A percentile compares a stretch with the other conserved stretches of the same genome.
These are phyloP conservation scores for Brachypodius melanocephalos DNA, from an alignment of 2,113 vertebrate genomes.

Conservation along the genomic window DNA sequence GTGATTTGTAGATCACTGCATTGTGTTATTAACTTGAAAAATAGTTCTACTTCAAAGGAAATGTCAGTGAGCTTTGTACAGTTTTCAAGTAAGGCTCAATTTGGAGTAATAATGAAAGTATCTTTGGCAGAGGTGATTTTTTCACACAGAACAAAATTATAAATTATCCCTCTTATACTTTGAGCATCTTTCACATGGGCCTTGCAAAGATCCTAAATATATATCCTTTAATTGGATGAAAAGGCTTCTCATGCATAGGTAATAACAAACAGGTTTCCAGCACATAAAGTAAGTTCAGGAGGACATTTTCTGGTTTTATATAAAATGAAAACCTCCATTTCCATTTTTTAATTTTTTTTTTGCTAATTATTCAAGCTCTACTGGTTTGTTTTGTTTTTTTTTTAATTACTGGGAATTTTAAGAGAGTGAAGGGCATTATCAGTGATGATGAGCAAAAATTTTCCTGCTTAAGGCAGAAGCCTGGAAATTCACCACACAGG, in stretches of 20 bases:
- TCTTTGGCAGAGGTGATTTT: neutral
- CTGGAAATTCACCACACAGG: neutral
- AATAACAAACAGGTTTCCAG: neutral
- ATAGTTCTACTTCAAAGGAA: neutral
- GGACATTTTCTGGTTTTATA: neutral
- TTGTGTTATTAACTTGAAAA: constrained; percentile 16
- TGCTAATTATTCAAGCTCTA: neutral
- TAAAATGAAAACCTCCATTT: neutral
- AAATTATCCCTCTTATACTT: neutral
- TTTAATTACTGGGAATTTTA: neutral
- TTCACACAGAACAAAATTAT: neutral
- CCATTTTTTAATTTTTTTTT: neutral
- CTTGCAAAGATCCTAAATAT: neutral
- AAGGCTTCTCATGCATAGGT: neutral
- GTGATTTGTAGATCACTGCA: neutral
- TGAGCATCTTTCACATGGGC: neutral
- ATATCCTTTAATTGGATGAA: neutral
- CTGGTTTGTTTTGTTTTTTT: neutral
- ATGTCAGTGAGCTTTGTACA: neutral
- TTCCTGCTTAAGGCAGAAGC: neutral
- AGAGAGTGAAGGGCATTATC: neutral
- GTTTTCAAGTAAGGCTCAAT: neutral
- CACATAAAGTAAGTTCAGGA: neutral
- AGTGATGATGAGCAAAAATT: neutral
- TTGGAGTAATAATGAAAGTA: neutral